A percentile compares a stretch with the other conserved stretches of the same genome.
These are phyloP conservation scores for Megalopta genalis DNA, from an alignment of 1,140 invertebrate species.

Conservation along the genomic window DNA sequence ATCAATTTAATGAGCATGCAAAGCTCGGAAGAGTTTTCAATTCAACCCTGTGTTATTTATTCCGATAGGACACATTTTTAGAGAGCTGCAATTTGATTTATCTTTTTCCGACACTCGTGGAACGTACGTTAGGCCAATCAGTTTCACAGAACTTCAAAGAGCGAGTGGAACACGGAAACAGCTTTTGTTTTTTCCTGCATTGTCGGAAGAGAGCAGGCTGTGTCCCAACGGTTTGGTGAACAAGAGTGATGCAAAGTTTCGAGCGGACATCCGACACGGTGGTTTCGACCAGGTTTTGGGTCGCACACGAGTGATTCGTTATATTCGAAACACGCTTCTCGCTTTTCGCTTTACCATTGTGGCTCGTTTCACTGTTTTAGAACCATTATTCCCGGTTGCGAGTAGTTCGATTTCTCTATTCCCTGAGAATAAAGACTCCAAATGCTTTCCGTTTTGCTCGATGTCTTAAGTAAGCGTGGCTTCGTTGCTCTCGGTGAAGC, in stretches of 20 bases:
- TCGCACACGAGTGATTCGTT: background rate
- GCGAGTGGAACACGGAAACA: background rate
- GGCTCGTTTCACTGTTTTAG: background rate
- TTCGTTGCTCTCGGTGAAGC: too few species aligned
- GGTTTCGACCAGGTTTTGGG: background rate
- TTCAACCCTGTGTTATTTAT: too few species aligned
- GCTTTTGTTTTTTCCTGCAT: background rate
- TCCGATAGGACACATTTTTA: too few species aligned
- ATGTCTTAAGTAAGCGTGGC: too few species aligned
- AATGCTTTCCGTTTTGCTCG: too few species aligned
- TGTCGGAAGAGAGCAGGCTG: background rate
- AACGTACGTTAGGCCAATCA: background rate
- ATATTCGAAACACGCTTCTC: conserved; percentile 20
- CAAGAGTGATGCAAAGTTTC: background rate
- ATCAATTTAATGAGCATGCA: too few species aligned
- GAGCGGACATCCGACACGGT: background rate
- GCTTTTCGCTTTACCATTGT: conserved; percentile 11
- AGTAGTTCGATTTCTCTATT: too few species aligned
- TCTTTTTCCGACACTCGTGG: background rate
- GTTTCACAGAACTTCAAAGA: background rate
- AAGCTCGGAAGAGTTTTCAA: too few species aligned
- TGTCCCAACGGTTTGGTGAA: conserved; percentile 12
- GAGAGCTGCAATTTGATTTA: too few species aligned
- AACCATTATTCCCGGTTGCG: too few species aligned
- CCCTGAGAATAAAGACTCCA: too few species aligned